A percentile compares a stretch with the other conserved stretches of the same genome.
Evolutionary conservation across 1,140 invertebrate genomes (phyloP).

Genomic region (Nomia melanderi): DNA sequence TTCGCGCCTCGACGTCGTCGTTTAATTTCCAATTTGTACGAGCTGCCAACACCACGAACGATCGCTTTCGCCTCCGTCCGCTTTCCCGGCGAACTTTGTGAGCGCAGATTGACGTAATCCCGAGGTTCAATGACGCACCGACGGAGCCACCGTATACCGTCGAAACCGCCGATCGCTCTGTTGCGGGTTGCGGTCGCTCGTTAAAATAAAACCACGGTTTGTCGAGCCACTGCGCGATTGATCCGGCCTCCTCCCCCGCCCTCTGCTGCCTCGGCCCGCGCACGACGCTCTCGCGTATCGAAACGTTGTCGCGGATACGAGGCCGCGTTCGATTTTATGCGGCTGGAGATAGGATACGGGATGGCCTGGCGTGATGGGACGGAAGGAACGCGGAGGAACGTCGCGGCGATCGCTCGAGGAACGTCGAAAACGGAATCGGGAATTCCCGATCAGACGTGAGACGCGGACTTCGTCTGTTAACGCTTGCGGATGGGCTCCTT

Average conservation of each 20-base stretch:
- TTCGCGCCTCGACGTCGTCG: constrained; percentile 60
- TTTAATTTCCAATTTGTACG: constrained; percentile 67
- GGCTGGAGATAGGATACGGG: too few species aligned
- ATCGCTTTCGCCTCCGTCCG: constrained; percentile 56
- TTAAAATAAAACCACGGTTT: constrained; percentile 65
- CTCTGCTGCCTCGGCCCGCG: neutral
- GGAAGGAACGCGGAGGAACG: too few species aligned
- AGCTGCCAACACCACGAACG: constrained; percentile 63
- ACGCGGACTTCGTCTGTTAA: too few species aligned
- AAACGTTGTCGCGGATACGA: neutral
- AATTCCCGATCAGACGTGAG: too few species aligned
- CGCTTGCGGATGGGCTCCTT: too few species aligned
- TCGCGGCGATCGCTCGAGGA: too few species aligned
- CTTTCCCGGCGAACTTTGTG: constrained; percentile 63
- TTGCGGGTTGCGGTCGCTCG: constrained; percentile 64
- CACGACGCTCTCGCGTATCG: neutral
- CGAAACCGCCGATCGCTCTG: constrained; percentile 66
- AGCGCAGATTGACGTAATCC: constrained; percentile 67
- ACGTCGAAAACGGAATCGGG: too few species aligned
- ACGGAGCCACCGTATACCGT: constrained; percentile 58
- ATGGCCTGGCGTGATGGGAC: too few species aligned
- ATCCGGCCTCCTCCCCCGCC: constrained; percentile 36
- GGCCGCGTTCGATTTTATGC: too few species aligned
- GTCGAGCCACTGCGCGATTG: constrained; percentile 59
- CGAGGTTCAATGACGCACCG: constrained; percentile 62